Base-by-base conservation (phyloP, 2,797 vertebrate genomes). In the Eleutherodactylus coqui region DNA sequence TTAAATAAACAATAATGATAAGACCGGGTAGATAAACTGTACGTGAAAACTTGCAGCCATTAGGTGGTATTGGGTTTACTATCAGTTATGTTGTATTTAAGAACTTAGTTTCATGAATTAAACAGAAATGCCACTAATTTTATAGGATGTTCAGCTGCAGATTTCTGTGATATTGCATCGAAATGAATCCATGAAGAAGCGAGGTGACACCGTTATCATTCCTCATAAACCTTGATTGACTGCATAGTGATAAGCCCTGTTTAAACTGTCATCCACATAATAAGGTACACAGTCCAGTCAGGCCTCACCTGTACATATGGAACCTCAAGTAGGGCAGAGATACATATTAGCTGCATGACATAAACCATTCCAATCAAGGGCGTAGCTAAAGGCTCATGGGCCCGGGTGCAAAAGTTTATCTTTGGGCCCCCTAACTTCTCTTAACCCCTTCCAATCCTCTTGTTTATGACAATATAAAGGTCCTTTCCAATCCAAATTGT, bases 201-300 rank as follows among this genome's bases (percentile, higher is more conserved):
- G 88, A 92, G 92, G 95, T 95, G 95, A 94, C 95, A 94, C 96
- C 96, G 95, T 98, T 97, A 99, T 99, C 98, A 96, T 96, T 92
- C 95, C 96, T 97, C 97, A 97, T 99, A 98, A 99, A 99, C 95
- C 94, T 95, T 96, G 96, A 98, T 96, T 97, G 97, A 97, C 95
- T 95, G 96, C 96, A 96, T 96, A 97, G 95, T 89, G 96, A 99
- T 98, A 99, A 99, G 96, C 93, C 91, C 95, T 97, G 96, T 97
- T 98, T 98, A 97, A 98, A 96, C 96, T 97, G 96, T 95, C 95
- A 95, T 96, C 94, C 94, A 94, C 94, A 92, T 67, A 96, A 97
- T 97, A 98, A 96, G 95, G 94, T 90, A 51, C 88, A 90, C 89
- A 92, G 91, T 89, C 90, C 82, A 87, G 24, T 0, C 2, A 5